Base-by-base conservation (phyloP, 2,888 invertebrate genomes). In the Myopa tessellatipennis region DNA sequence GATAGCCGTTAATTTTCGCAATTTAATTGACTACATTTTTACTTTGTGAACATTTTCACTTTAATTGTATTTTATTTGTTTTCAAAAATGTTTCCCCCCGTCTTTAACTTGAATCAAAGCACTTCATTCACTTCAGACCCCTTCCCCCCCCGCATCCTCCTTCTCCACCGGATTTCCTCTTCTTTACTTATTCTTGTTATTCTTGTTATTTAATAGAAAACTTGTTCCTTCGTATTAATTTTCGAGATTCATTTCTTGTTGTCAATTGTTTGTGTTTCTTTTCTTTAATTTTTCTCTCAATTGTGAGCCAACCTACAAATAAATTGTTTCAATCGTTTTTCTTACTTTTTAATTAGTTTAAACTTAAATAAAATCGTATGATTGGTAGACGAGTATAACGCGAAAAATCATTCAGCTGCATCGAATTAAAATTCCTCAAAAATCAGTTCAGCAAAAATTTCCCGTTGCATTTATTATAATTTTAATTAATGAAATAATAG, bases 1-100 rank as follows among this genome's bases (percentile, higher is more conserved):
- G 58, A 60, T 60, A 75, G 68, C 68, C 68, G 74, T 75, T 67
- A 69, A 60, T 69, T 60, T 60, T 60, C 69, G n/a, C 60, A 60
- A 72, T 72, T 71, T 71, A 71, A 71, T 71, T 71, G 55, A 38
- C 71, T 38, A 36, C 71, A 52, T 34, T 52, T 69, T 69, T 16
- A 68, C 18, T 14, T 14, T 68, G 16, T n/a, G n/a, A 16, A 34
- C 16, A 34, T 38, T 38, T 67, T 38, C 36, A 12, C 55, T 14
- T 10, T 55, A 10, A 55, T 14, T 16, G 10, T 55, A 10, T 55
- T 55, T 10, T 55, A 55, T 55, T 55, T 55, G 16, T 16, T 16
- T 16, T 55, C 16, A 55, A 26, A 26, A 26, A 26, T 26, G 26
- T 26, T 26, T 26, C 26, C 26, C 26, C 26, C 26, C 26, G n/a